phyloP scores from a whole-genome alignment of 2,113 vertebrate species.

The Thamnaconus septentrionalis region DNA sequence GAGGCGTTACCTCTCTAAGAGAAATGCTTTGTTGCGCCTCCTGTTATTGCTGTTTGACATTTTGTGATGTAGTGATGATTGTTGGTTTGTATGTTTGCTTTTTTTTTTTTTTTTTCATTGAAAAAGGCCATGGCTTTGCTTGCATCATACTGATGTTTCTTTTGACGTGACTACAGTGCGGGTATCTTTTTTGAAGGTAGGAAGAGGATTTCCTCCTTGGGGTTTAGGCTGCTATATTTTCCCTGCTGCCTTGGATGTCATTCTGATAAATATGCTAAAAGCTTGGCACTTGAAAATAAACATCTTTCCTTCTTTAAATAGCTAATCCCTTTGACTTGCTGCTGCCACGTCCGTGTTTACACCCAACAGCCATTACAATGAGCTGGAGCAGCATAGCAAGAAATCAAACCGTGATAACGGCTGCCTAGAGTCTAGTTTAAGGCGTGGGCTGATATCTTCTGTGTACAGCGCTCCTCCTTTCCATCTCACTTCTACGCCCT shows the following conservation, averaged over 20 bases:
- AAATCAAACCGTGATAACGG: constrained; percentile 72
- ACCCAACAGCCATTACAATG: constrained; percentile 70
- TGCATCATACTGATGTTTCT: constrained; percentile 38
- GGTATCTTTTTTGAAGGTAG: constrained; percentile 23
- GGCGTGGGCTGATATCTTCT: constrained; percentile 65
- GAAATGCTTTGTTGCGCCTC: constrained; percentile 18
- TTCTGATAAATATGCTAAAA: constrained; percentile 63
- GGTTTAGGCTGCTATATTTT: constrained; percentile 44
- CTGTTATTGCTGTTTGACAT: constrained; percentile 24
- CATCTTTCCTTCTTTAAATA: constrained; percentile 50
- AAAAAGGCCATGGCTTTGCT: constrained; percentile 35
- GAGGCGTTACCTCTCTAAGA: constrained; percentile 18
- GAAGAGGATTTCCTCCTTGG: constrained; percentile 31
- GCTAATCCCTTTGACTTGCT: constrained; percentile 69
- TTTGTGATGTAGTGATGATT: constrained; percentile 10
- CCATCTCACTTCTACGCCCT: constrained; percentile 49
- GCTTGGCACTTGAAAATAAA: constrained; percentile 61
- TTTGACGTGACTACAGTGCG: constrained; percentile 32
- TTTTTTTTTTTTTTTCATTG: constrained; percentile 35
- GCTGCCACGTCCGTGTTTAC: constrained; percentile 60
- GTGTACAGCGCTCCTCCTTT: constrained; percentile 55
- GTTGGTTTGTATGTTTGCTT: constrained; percentile 1
- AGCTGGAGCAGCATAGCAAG: constrained; percentile 66
- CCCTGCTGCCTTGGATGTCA: constrained; percentile 40
- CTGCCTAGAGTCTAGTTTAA: constrained; percentile 62